Evolutionary conservation across 2,113 vertebrate genomes (phyloP).

Genomic region (Lophura nycthemera): DNA sequence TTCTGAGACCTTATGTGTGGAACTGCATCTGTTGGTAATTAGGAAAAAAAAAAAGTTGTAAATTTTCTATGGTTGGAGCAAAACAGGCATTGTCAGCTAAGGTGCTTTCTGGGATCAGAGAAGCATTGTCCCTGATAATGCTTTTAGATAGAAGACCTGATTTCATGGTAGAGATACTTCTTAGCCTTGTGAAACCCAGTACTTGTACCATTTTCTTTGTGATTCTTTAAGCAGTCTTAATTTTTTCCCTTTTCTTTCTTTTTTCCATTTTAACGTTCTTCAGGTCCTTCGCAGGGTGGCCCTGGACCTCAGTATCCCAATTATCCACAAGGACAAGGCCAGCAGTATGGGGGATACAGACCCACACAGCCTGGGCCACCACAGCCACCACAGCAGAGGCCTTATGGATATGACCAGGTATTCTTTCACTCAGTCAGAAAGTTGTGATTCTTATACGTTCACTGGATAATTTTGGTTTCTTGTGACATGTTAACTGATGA

Average conservation of each 20-base stretch:
- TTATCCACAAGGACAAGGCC: slow-evolving; percentile 96
- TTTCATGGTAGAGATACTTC: neutral
- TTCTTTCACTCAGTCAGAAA: neutral
- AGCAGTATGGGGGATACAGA: slow-evolving; percentile 94
- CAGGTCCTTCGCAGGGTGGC: slow-evolving; percentile 90
- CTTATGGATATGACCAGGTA: slow-evolving; percentile 99
- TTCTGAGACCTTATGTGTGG: neutral
- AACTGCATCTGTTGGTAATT: neutral
- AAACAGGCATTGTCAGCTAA: neutral
- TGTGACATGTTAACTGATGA: neutral
- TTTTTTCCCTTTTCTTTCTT: neutral
- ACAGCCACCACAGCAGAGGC: slow-evolving; percentile 94
- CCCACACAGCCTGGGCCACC: slow-evolving; percentile 94
- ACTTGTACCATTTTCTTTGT: neutral
- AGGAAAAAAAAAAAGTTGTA: neutral
- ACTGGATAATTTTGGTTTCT: neutral
- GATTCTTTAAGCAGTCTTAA: neutral
- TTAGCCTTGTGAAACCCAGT: neutral
- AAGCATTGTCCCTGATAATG: neutral
- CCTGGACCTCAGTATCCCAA: slow-evolving; percentile 94
- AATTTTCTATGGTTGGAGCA: neutral
- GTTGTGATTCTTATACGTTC: neutral
- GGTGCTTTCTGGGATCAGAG: neutral
- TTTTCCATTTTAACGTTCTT: neutral
- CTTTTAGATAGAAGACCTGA: neutral